Conservation (phyloP, 2,797 vertebrate genomes). For the Girardinus metallicus region DNA sequence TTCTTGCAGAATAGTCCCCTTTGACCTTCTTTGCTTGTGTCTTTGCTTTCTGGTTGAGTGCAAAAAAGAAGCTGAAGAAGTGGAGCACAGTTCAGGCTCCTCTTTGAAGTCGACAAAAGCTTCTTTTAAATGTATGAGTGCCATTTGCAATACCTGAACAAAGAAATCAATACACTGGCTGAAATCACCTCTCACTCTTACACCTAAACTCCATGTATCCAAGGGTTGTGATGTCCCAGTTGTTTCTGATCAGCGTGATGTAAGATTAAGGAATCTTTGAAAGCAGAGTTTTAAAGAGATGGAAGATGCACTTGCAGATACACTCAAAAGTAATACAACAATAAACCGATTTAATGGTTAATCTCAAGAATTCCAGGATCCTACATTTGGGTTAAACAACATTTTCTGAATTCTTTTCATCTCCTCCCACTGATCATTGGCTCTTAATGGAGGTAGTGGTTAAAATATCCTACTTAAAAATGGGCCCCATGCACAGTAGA, state of each 20-base stretch:
- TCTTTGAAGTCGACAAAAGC: conserved; percentile 4
- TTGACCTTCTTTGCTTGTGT: conserved; percentile 29
- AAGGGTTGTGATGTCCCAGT: not conserved
- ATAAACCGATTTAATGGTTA: not conserved
- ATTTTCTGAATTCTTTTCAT: not conserved
- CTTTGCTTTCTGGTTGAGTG: conserved; percentile 26
- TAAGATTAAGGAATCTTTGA: not conserved
- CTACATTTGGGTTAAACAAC: too few species aligned
- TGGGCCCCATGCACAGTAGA: not conserved
- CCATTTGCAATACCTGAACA: not conserved
- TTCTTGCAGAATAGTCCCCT: conserved; percentile 12
- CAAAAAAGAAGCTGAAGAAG: conserved; percentile 4
- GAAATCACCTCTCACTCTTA: not conserved
- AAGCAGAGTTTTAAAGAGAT: not conserved
- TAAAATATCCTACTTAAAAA: not conserved
- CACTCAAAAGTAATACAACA: not conserved
- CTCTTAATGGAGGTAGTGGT: not conserved
- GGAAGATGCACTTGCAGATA: not conserved
- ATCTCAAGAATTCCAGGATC: not conserved
- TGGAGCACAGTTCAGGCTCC: not conserved
- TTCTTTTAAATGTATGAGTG: conserved; percentile 3
- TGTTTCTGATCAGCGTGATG: not conserved
- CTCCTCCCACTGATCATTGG: not conserved
- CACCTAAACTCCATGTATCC: not conserved
- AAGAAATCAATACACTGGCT: not conserved